phyloP scores from a whole-genome alignment of 2,113 vertebrate genomes.

The Entomyzon cyanotis region DNA sequence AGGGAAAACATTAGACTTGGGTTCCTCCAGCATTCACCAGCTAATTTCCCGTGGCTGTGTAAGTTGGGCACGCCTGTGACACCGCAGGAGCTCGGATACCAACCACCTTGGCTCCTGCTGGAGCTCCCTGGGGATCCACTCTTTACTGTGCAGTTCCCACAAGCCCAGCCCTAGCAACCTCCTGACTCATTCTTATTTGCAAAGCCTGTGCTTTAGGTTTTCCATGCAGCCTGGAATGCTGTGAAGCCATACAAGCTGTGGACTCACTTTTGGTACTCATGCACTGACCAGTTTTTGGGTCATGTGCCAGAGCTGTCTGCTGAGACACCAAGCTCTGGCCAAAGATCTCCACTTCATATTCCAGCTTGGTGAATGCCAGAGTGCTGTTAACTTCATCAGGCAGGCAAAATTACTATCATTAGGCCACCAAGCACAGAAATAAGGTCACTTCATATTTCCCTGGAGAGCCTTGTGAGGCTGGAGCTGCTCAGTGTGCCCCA shows the following conservation, averaged over 20 bases:
- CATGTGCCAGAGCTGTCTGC: neutral
- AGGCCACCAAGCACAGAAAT: neutral
- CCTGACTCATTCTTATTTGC: neutral
- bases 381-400: neutral
- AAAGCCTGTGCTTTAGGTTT: neutral
- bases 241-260: neutral
- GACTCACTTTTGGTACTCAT: neutral
- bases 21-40: neutral
- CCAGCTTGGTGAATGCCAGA: neutral
- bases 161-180: neutral
- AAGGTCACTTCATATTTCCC: neutral
- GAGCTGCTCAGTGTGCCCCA: neutral
- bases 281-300: neutral
- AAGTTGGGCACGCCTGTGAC: fast-evolving
- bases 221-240: neutral
- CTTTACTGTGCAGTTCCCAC: neutral
- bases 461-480: neutral
- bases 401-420: neutral
- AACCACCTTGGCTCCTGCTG: neutral
- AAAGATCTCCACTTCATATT: neutral
- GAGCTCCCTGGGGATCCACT: neutral
- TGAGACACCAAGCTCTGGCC: neutral
- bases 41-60: neutral
- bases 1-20: neutral
- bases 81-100: neutral